phyloP scores from a whole-genome alignment of 1,140 invertebrate genomes.

The Drosophila setifemur region DNA sequence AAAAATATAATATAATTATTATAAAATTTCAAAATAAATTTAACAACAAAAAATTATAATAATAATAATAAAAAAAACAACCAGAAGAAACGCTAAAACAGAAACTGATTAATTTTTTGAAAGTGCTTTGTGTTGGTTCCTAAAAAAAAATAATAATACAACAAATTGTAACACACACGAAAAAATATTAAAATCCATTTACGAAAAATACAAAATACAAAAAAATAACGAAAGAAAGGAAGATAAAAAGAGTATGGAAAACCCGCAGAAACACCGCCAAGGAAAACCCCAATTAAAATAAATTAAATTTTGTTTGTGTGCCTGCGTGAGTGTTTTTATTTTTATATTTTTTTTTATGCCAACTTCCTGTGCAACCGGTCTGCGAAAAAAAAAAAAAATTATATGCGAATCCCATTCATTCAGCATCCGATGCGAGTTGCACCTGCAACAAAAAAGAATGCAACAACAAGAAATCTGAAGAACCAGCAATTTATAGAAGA shows the following conservation, averaged over 20 bases:
- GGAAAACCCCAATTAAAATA: constrained; percentile 18
- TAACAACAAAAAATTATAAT: neutral
- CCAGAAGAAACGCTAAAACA: neutral
- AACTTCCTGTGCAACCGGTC: constrained; percentile 62
- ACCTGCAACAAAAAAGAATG: constrained; percentile 49
- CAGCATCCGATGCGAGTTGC: constrained; percentile 48
- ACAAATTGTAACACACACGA: no score
- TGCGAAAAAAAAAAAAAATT: constrained; percentile 15
- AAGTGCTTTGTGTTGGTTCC: neutral
- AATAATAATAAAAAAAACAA: constrained; percentile 4
- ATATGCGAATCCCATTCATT: constrained; percentile 25
- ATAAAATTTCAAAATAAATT: neutral
- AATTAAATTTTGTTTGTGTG: constrained; percentile 37
- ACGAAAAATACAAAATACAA: constrained; percentile 7
- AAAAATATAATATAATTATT: constrained; percentile 5
- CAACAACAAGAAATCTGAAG: neutral
- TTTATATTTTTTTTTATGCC: neutral
- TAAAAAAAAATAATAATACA: neutral
- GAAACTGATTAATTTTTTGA: neutral
- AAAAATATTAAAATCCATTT: no score
- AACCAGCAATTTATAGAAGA: constrained; percentile 5
- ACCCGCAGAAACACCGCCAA: constrained; percentile 2
- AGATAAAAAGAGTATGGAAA: constrained; percentile 1
- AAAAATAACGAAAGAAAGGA: no score
- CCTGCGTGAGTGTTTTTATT: constrained; percentile 24